Evolutionary conservation across 2,888 invertebrate genomes (phyloP).

Genomic region (Cerastis rubricosa): DNA sequence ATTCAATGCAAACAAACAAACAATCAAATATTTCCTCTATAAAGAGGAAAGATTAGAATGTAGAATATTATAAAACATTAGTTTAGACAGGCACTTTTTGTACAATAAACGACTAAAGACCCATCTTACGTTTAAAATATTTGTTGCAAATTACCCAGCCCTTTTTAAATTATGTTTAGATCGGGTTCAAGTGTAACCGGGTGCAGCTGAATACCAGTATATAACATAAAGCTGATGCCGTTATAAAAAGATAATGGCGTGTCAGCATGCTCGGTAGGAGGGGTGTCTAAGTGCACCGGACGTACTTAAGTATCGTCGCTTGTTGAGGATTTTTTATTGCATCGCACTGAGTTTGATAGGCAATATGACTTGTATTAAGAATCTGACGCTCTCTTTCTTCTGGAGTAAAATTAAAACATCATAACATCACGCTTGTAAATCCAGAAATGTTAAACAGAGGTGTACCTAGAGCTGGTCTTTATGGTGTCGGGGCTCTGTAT

Average conservation of each 20-base stretch:
- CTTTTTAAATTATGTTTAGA: background rate
- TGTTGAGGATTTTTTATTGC: background rate
- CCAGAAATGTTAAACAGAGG: too few relatives aligned
- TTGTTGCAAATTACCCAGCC: background rate
- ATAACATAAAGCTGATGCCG: background rate
- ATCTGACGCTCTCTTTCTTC: background rate
- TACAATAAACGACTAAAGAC: too few relatives aligned
- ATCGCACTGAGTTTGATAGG: background rate
- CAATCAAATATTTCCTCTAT: too few relatives aligned
- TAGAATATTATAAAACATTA: too few relatives aligned
- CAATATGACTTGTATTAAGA: background rate
- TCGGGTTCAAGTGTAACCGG: background rate
- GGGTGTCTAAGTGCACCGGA: conserved; percentile 12
- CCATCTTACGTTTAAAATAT: background rate
- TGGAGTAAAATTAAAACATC: background rate
- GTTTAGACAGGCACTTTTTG: too few relatives aligned
- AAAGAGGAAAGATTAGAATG: too few relatives aligned
- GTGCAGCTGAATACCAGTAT: background rate
- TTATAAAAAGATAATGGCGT: background rate
- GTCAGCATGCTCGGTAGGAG: conserved; percentile 8
- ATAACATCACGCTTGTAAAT: too few relatives aligned
- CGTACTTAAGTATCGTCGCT: conserved; percentile 6
- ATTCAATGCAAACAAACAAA: too few relatives aligned
- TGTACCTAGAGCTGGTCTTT: too few relatives aligned
- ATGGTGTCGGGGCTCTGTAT: too few relatives aligned